phyloP scores from a whole-genome alignment of 1,140 invertebrate species.

The Drosophila parvula region DNA sequence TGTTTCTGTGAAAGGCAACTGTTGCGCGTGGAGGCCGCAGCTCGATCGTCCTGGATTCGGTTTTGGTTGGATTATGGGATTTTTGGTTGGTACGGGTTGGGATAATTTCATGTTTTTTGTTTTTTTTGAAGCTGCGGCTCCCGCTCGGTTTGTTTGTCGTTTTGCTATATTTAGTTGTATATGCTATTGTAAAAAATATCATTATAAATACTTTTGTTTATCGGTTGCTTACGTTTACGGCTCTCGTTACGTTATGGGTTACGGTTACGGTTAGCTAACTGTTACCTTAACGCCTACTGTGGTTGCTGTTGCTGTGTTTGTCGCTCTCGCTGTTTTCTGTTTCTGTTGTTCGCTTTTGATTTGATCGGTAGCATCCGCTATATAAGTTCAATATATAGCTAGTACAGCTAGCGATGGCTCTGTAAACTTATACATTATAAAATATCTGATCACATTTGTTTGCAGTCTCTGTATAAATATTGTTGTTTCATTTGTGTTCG shows the following conservation, averaged over 20 bases:
- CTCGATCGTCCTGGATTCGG: conserved; percentile 13
- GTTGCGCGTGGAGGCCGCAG: conserved; percentile 64
- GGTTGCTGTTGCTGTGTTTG: conserved; percentile 60
- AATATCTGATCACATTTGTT: conserved; percentile 85
- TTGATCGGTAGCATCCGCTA: conserved; percentile 68
- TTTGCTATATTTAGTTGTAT: conserved; percentile 77
- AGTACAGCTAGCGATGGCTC: conserved; percentile 59
- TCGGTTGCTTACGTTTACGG: conserved; percentile 69
- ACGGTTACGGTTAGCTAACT: conserved; percentile 45
- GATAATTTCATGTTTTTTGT: neutral
- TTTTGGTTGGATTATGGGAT: neutral
- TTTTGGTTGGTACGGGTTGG: neutral
- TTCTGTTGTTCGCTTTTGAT: conserved; percentile 64
- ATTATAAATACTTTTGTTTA: conserved; percentile 73
- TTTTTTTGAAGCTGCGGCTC: conserved; percentile 35
- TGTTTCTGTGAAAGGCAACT: conserved; percentile 83
- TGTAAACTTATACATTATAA: conserved; percentile 83
- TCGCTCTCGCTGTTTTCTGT: conserved; percentile 53
- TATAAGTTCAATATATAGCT: conserved; percentile 36
- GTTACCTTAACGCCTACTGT: conserved; percentile 53
- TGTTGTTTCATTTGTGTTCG: conserved; percentile 71
- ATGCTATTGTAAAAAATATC: conserved; percentile 83
- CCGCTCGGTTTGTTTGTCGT: conserved; percentile 77
- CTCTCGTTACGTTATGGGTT: conserved; percentile 55
- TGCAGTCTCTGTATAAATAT: conserved; percentile 84